Conservation (phyloP, 2,113 vertebrate genomes). For the Eulemur rufifrons region DNA sequence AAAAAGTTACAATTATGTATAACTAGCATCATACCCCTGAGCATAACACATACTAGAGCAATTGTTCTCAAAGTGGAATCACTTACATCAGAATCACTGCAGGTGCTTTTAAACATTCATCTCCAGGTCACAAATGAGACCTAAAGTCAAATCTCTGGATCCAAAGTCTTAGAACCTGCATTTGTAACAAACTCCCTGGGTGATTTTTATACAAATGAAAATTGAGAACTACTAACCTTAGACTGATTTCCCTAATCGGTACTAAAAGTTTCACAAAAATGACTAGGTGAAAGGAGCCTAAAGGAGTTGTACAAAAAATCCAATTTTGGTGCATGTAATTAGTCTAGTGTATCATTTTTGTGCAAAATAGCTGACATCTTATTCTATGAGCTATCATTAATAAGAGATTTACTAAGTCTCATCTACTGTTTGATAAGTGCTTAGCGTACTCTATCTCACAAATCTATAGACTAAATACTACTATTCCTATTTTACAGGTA, state of each 20-base stretch:
- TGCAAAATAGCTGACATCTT: neutral
- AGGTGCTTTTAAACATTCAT: neutral
- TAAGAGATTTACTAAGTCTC: neutral
- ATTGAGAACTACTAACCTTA: neutral
- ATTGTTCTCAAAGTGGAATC: neutral
- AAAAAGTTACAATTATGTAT: neutral
- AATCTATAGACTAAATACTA: neutral
- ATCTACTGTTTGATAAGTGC: neutral
- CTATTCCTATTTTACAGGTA: neutral
- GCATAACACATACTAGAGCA: neutral
- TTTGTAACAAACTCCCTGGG: neutral
- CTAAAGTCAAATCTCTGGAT: neutral
- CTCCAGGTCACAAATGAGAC: neutral
- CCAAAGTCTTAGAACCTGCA: neutral
- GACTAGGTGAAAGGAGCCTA: neutral
- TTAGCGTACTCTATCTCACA: neutral
- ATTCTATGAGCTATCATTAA: neutral
- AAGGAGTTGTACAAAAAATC: neutral
- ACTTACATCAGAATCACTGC: neutral
- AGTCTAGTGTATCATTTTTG: neutral
- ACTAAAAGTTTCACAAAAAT: neutral
- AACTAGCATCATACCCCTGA: neutral
- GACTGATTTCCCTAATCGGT: neutral
- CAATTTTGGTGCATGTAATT: neutral
- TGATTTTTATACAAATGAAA: neutral